These are phyloP conservation scores for Anadara kagoshimensis DNA, from an alignment of 1,140 invertebrate genomes.

Conservation along the genomic window DNA sequence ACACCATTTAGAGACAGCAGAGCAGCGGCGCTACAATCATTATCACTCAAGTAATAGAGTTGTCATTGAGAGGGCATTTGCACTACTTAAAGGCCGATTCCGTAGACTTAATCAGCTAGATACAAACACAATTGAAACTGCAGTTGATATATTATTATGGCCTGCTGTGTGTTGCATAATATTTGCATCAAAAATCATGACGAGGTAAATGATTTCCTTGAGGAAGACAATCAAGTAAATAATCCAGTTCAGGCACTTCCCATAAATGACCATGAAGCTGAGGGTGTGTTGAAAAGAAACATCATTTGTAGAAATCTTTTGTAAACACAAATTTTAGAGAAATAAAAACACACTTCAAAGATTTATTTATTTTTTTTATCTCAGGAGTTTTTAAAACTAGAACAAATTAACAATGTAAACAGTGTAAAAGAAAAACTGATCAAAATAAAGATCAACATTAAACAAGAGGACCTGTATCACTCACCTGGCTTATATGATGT, in stretches of 20 bases:
- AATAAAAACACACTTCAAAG: too few species aligned
- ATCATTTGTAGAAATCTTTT: constrained; percentile 2
- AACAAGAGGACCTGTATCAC: too few species aligned
- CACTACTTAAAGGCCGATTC: constrained; percentile 31
- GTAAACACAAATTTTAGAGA: not conserved
- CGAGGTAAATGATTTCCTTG: constrained; percentile 16
- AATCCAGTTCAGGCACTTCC: not conserved
- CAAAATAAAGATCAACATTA: too few species aligned
- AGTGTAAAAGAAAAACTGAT: too few species aligned
- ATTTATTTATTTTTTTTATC: too few species aligned
- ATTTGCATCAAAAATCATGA: constrained; percentile 23
- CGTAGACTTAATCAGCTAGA: constrained; percentile 17
- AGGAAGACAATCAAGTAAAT: constrained; percentile 12
- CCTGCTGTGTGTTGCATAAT: constrained; percentile 33
- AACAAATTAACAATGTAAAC: too few species aligned
- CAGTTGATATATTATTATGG: constrained; percentile 22
- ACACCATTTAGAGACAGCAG: constrained; percentile 37
- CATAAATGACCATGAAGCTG: constrained; percentile 13
- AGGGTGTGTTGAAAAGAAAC: constrained; percentile 12
- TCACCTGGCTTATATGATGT: too few species aligned
- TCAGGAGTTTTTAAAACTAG: too few species aligned
- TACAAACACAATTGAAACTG: constrained; percentile 17
- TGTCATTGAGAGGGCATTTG: constrained; percentile 55
- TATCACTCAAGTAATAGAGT: constrained; percentile 53
- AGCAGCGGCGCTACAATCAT: constrained; percentile 61